phyloP scores from a whole-genome alignment of 2,113 vertebrate genomes.

The Apus apus region DNA sequence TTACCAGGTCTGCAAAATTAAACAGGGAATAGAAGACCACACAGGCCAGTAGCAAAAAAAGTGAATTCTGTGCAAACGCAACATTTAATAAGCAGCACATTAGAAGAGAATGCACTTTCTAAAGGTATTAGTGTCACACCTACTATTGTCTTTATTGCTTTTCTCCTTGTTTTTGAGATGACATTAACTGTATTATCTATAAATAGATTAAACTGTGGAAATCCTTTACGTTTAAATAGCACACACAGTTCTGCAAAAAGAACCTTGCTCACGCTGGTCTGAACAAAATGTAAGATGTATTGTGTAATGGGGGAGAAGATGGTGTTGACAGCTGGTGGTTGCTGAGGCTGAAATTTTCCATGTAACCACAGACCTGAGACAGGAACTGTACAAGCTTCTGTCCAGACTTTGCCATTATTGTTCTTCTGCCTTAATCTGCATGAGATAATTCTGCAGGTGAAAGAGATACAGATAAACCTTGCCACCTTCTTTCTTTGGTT shows the following conservation, averaged over 20 bases:
- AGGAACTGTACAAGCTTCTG: neutral
- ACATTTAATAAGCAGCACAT: neutral
- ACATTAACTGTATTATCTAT: slow-evolving; percentile 13
- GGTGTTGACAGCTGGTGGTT: neutral
- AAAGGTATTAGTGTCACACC: slow-evolving; percentile 17
- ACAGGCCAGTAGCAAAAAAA: neutral
- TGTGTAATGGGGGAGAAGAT: neutral
- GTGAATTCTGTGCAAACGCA: neutral
- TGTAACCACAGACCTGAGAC: neutral
- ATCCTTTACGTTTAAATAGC: neutral
- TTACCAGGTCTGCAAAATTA: slow-evolving; percentile 7
- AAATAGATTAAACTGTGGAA: slow-evolving; percentile 26
- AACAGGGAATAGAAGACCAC: neutral
- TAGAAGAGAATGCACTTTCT: neutral
- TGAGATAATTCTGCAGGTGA: neutral
- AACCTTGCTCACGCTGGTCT: neutral
- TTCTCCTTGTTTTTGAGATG: slow-evolving; percentile 8
- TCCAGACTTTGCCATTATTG: neutral
- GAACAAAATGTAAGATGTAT: neutral
- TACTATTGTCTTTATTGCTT: slow-evolving; percentile 15
- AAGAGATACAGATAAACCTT: neutral
- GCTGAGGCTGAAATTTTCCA: neutral
- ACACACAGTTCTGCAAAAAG: neutral
- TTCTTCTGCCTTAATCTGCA: neutral
- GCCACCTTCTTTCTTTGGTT: neutral